phyloP scores from a whole-genome alignment of 2,797 vertebrate genomes.

The Mallotus villosus region DNA sequence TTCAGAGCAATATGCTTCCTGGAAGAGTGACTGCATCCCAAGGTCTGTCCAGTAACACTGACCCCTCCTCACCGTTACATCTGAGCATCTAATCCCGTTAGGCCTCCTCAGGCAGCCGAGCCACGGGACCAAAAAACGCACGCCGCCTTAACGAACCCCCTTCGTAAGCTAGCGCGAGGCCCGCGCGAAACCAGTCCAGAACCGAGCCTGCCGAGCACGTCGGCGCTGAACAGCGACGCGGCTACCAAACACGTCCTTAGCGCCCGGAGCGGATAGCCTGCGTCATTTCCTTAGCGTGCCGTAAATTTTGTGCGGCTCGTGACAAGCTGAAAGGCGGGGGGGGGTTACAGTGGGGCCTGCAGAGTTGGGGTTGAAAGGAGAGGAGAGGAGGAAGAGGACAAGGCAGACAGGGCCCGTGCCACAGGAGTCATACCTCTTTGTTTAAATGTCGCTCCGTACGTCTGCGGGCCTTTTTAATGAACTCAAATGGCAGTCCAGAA shows the following conservation, averaged over 20 bases:
- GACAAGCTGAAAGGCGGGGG: no score
- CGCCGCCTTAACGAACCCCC: no score
- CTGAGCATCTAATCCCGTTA: neutral
- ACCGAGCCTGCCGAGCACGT: no score
- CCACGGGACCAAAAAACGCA: no score
- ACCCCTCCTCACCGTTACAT: neutral
- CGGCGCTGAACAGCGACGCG: neutral
- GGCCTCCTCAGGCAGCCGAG: neutral
- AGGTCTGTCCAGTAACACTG: neutral
- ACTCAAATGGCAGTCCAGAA: constrained; percentile 76
- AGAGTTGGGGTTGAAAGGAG: constrained; percentile 16
- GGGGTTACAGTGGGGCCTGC: no score
- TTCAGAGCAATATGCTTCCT: constrained; percentile 45
- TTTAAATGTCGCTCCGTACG: constrained; percentile 67
- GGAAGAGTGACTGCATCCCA: neutral
- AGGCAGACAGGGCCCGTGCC: constrained; percentile 26
- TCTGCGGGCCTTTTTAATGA: constrained; percentile 75
- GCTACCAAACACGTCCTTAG: neutral
- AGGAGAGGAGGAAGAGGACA: neutral
- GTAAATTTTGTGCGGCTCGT: no score
- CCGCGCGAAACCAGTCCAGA: no score
- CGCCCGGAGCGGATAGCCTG: neutral
- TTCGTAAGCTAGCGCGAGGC: no score
- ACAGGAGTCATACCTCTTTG: constrained; percentile 68
- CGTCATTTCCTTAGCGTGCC: constrained; percentile 41